Evolutionary conservation across 2,113 vertebrate genomes (phyloP).

Genomic region (Chiloscyllium plagiosum): DNA sequence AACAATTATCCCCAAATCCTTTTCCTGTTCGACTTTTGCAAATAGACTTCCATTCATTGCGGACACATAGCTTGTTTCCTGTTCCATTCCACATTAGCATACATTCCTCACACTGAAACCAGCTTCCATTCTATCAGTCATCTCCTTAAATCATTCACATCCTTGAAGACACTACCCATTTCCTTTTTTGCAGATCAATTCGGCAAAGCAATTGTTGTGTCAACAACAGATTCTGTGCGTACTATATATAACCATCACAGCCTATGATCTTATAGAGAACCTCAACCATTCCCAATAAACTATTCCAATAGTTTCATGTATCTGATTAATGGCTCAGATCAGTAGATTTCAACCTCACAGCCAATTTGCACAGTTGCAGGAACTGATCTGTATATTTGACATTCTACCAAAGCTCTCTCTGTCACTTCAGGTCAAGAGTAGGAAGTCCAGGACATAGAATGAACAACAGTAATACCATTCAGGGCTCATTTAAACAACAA

Average conservation of each 20-base stretch:
- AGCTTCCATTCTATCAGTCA: not conserved
- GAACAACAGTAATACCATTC: too few relatives aligned
- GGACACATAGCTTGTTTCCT: not conserved
- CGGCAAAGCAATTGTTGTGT: not conserved
- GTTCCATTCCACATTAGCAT: not conserved
- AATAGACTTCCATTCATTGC: not conserved
- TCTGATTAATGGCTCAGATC: not conserved
- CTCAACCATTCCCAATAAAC: not conserved
- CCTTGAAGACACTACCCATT: not conserved
- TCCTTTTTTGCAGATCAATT: not conserved
- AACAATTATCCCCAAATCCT: not conserved
- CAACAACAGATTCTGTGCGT: not conserved
- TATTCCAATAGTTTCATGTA: not conserved
- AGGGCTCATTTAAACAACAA: too few relatives aligned
- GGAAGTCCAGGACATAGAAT: too few relatives aligned
- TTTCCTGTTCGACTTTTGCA: not conserved
- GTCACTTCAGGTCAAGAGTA: too few relatives aligned
- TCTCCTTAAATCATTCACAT: not conserved
- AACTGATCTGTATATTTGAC: not conserved
- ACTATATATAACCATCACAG: not conserved
- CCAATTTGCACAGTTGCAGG: not conserved
- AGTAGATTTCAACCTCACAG: not conserved
- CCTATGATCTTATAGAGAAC: not conserved
- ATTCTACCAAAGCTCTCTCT: too few relatives aligned
- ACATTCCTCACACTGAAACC: not conserved